Base-by-base conservation (phyloP, 2,888 invertebrate genomes). In the Pediacus dermestoides region DNA sequence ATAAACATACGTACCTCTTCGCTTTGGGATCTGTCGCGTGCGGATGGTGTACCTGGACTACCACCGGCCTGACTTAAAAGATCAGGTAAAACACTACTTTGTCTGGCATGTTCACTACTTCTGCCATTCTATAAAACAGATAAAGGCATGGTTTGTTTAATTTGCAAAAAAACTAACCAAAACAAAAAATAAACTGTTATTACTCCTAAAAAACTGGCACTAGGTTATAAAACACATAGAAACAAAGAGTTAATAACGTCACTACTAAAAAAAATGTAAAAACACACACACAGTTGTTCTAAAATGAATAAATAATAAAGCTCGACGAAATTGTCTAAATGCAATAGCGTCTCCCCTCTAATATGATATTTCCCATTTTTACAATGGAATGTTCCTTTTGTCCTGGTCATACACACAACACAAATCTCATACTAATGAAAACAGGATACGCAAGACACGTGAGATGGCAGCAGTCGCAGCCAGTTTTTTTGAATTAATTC, bases 1-100 rank as follows among this genome's bases (percentile, higher is more conserved):
- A n/a, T n/a, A n/a, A n/a, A n/a, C n/a, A 22, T 45, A 73, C 81
- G 75, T 75, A 94, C 94, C 90, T 95, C 95, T 72, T 95, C 95
- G 66, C 90, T 92, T 60, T 88, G 88, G 53, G 90, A 85, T 70
- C 93, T 93, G 74, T 95, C 94, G 35, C 93, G 76, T 57, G 88
- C 85, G 53, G 84, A 83, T 42, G 91, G 89, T 18, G 90, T 89
- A 52, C 88, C 88, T 45, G 87, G 86, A 65, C 81, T 81, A 25
- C 74, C 73, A 41, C 82, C 82, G 43, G 86, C 86, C 74, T 88
- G 91, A 65, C 93, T 94, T 53, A 96, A 80, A 56, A 96, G 80
- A 75, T 96, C 96, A 36, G 96, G 96, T 55, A 96, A 77, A 38
- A 95, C 95, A 37, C 90, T 90, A 73, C 90, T 91, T 49, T 90